Evolutionary conservation across 2,797 vertebrate genomes (phyloP).

Genomic region (Gymnothorax javanicus): DNA sequence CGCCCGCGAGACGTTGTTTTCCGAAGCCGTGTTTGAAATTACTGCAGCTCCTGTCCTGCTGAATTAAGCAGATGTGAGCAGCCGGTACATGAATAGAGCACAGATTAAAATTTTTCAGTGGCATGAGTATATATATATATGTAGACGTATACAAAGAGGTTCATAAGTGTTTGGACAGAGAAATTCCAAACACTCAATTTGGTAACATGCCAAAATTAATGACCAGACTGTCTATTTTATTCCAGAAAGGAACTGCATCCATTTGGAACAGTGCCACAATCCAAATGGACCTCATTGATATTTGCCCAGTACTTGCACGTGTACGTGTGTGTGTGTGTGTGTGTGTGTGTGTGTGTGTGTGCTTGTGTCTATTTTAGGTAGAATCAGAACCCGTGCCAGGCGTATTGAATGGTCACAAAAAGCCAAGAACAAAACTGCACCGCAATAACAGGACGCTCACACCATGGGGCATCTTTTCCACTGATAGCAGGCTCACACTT

Average conservation of each 20-base stretch:
- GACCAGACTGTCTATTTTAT: too few relatives aligned
- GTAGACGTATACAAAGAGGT: too few relatives aligned
- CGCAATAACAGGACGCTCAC: neutral
- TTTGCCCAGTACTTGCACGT: neutral
- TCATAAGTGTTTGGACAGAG: too few relatives aligned
- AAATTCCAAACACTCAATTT: too few relatives aligned
- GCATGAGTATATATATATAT: too few relatives aligned
- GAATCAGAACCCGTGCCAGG: neutral
- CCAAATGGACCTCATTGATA: too few relatives aligned
- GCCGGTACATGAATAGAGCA: neutral
- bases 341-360: neutral
- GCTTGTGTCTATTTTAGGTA: neutral
- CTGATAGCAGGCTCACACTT: neutral
- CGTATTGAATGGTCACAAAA: neutral
- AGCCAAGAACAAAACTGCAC: neutral
- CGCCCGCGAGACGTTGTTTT: neutral
- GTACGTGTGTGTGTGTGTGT: neutral
- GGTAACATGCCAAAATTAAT: too few relatives aligned
- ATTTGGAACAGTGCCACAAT: too few relatives aligned
- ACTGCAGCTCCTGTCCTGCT: neutral
- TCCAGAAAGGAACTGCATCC: too few relatives aligned
- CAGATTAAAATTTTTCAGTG: neutral
- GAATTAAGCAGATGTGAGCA: neutral
- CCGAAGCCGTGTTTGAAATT: neutral
- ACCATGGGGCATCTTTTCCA: neutral